Conservation (phyloP, 30 jellyfish, hydroid and myxozoan genomes). For the Aurelia aurita complex sp. Pacific region DNA sequence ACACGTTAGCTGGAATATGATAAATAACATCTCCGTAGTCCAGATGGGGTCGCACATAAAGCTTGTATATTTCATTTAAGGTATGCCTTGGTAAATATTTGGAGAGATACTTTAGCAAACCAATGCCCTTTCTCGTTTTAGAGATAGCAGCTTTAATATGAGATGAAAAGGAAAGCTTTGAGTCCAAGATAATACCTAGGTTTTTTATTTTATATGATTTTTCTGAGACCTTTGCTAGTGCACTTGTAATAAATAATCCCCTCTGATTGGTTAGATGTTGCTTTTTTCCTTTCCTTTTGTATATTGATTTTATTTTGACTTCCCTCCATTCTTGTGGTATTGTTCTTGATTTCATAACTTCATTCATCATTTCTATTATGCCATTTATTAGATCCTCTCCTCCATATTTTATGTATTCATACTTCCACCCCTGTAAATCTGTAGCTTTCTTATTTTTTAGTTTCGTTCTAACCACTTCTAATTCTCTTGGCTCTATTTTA, state of each 20-base stretch:
- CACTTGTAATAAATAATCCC: constrained; percentile 19
- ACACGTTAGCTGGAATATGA: no score
- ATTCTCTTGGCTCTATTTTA: no score
- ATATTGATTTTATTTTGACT: constrained; percentile 17
- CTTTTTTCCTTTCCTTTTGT: constrained; percentile 18
- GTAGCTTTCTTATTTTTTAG: constrained; percentile 1
- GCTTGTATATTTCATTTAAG: no score
- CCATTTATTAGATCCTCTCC: constrained; percentile 36
- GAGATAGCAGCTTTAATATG: no score
- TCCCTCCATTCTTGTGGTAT: constrained; percentile 18
- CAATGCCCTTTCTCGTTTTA: no score
- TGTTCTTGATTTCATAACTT: background rate
- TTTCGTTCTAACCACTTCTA: background rate
- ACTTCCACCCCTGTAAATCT: constrained; percentile 3
- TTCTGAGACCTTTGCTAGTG: background rate
- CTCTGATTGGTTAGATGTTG: background rate
- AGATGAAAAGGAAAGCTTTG: no score
- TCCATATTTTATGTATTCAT: constrained; percentile 17
- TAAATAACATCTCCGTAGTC: no score
- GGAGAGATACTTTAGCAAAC: no score
- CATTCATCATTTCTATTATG: constrained; percentile 16
- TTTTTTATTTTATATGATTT: constrained; percentile 13
- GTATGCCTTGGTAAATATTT: no score
- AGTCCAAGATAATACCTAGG: no score
- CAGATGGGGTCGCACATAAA: no score